phyloP scores from a whole-genome alignment of 2,113 vertebrate genomes.

The Machaerirhynchus nigripectus region DNA sequence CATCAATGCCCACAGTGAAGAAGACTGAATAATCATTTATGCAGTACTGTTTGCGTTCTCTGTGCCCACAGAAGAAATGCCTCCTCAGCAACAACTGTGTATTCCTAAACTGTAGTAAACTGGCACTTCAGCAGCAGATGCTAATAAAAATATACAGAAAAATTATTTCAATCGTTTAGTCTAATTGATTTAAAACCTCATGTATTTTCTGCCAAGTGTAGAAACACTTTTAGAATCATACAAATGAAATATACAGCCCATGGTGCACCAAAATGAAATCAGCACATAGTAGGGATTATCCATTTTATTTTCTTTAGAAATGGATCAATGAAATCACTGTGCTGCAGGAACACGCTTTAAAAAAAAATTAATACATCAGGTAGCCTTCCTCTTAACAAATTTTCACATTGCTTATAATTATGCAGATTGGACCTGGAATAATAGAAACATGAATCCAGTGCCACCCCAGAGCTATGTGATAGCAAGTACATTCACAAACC shows the following conservation, averaged over 20 bases:
- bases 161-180: neutral
- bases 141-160: neutral
- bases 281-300: neutral
- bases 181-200: neutral
- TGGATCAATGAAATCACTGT: neutral
- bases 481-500: neutral
- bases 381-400: neutral
- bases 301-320: conserved; percentile 49
- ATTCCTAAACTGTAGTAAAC: neutral
- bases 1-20: neutral
- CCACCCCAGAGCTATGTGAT: neutral
- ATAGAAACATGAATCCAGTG: neutral
- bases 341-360: neutral
- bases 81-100: neutral
- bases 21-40: neutral
- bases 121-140: neutral
- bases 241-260: neutral
- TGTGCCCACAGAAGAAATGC: neutral
- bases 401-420: conserved; percentile 12
- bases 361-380: neutral
- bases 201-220: neutral
- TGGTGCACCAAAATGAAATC: neutral
- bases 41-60: neutral
- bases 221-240: neutral
- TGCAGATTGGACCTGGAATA: neutral